Percentiles rank a stretch among this genome's conserved stretches.
phyloP scores from a whole-genome alignment of 2,113 vertebrate species.

The Bos javanicus region DNA sequence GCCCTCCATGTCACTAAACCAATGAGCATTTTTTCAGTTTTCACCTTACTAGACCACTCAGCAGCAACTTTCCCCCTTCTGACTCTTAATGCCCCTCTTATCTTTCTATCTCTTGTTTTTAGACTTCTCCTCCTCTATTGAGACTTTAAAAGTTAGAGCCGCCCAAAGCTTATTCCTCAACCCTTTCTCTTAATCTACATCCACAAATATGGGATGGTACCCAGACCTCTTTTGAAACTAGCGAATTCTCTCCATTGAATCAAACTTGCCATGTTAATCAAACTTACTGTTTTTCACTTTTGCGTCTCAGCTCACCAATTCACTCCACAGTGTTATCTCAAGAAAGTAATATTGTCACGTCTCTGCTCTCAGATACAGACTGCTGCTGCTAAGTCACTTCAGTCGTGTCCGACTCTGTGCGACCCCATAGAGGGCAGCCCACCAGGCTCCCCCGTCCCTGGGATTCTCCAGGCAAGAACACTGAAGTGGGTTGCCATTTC shows the following conservation, averaged over 20 bases:
- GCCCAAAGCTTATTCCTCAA: not conserved
- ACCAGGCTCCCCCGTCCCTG: too few relatives aligned
- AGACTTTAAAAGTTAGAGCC: not conserved
- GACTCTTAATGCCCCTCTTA: not conserved
- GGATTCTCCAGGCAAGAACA: too few relatives aligned
- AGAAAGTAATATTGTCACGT: not conserved
- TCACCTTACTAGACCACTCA: not conserved
- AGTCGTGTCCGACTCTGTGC: too few relatives aligned
- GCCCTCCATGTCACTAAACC: not conserved
- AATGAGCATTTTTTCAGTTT: not conserved
- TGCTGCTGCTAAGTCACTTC: too few relatives aligned
- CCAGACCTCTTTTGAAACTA: not conserved
- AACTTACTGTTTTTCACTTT: not conserved
- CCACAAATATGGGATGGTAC: too few relatives aligned
- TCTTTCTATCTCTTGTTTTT: not conserved
- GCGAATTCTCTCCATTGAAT: not conserved
- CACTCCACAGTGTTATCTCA: not conserved
- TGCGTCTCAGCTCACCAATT: not conserved
- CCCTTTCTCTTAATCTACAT: not conserved
- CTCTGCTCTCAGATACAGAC: not conserved
- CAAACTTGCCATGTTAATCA: not conserved
- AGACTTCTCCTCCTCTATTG: not conserved
- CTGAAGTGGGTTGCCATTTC: too few relatives aligned
- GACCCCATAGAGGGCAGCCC: too few relatives aligned
- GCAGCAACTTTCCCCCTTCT: not conserved